Evolutionary conservation across 2,797 vertebrate species (phyloP).

Genomic region (Vespertilio murinus): DNA sequence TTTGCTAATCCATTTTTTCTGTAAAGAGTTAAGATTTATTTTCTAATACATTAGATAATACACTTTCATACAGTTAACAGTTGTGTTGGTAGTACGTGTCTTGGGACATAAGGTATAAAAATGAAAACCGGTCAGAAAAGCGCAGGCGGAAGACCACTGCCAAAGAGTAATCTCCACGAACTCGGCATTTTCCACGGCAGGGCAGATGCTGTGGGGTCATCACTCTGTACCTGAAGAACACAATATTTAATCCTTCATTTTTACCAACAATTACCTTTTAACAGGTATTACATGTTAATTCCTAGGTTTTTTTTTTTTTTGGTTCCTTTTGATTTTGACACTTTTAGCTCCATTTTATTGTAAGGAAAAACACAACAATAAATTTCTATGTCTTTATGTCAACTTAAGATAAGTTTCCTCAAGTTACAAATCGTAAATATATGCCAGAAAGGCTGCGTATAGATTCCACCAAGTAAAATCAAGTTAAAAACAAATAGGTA

Average conservation of each 20-base stretch:
- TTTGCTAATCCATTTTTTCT: neutral
- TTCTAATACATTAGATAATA: neutral
- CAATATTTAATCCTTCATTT: neutral
- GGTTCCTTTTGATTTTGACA: neutral
- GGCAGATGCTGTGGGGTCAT: conserved; percentile 64
- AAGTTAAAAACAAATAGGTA: neutral
- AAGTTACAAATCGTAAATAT: conserved; percentile 41
- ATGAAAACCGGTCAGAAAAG: conserved; percentile 88
- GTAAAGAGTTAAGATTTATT: conserved; percentile 22
- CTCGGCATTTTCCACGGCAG: conserved; percentile 92
- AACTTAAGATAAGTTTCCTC: conserved; percentile 19
- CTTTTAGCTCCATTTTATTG: conserved; percentile 65
- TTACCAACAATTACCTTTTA: conserved; percentile 4
- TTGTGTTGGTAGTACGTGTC: neutral
- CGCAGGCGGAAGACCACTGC: conserved; percentile 92
- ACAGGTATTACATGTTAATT: neutral
- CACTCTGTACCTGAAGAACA: conserved; percentile 70
- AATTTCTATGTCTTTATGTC: conserved; percentile 9
- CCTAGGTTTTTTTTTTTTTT: neutral
- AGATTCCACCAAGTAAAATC: neutral
- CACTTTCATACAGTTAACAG: neutral
- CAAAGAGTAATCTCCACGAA: conserved; percentile 96
- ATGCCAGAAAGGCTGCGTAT: neutral
- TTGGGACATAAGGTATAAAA: neutral
- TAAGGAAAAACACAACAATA: conserved; percentile 36